Base-by-base conservation (phyloP, 2,113 vertebrate genomes). In the Mixornis gularis region DNA sequence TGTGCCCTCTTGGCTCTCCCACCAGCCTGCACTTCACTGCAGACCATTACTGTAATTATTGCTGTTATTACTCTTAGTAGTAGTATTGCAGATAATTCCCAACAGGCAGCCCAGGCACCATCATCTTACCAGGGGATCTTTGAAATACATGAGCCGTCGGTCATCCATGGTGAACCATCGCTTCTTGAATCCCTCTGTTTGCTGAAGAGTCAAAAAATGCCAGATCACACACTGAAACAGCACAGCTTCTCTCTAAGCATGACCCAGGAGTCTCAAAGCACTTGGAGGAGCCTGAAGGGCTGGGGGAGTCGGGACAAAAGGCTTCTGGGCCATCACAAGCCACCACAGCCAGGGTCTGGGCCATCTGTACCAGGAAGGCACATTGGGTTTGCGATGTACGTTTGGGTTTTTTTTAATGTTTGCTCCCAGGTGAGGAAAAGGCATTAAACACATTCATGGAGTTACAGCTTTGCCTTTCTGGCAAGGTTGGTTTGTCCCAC, bases 111-210 rank as follows among this genome's bases (percentile, higher is more conserved):
- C 30, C 81, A 73, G 44, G 13, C 20, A 13, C 43, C n/a, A 12
- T 12, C 44, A 19, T 13, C 98, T 98, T 97, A 99, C 99, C 98
- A 99, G 96, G 20, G 99, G 99, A 89, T 99, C 99, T 97, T 99
- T 99, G 96, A 99, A 99, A 82, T 99, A 99, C 99, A 99, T 99
- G 89, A 99, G 98, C 73, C 99, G 97, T 29, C 99, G 96, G 97
- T 99, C 99, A 12, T 99, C 99, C 98, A 99, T 98, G 10, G 99
- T 99, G 62, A 99, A 99, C 99, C 99, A 99, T 46, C 99, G 97
- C 90, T 98, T 99, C 97, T 99, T 99, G 94, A 99, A 99, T 26
- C 99, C 99, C 92, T 99, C 99, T 6, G 98, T 99, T 96, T 99
- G 99, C 99, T 99, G 96, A 7, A 6, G 64, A 66, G 62, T 2